phyloP scores from a whole-genome alignment of 2,888 invertebrate genomes.

The Epsilonema sp. region DNA sequence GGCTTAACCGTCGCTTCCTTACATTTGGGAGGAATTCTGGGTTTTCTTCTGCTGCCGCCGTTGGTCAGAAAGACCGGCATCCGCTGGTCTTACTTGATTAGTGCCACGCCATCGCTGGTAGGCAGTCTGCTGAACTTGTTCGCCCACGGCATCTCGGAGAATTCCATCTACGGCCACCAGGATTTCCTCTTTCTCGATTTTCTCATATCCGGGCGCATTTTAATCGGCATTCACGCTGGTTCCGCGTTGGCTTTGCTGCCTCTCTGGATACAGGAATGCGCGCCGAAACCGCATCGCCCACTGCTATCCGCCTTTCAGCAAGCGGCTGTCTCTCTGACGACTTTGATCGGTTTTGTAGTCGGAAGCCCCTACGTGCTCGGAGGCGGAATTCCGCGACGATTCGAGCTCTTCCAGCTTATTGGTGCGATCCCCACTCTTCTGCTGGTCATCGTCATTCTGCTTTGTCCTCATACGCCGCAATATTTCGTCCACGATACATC shows the following conservation, averaged over 20 bases:
- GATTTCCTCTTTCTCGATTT: too few relatives aligned
- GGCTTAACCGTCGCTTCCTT: conserved; percentile 12
- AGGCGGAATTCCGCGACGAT: conserved; percentile 12
- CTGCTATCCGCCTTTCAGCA: conserved; percentile 23
- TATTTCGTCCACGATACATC: too few relatives aligned
- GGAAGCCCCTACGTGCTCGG: conserved; percentile 15
- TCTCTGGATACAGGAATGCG: conserved; percentile 21
- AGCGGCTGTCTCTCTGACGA: conserved; percentile 19
- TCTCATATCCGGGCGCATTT: background rate
- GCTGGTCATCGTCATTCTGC: conserved; percentile 13
- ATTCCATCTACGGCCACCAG: too few relatives aligned
- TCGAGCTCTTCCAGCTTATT: conserved; percentile 11
- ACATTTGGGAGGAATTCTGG: conserved; percentile 21
- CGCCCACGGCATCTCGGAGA: too few relatives aligned
- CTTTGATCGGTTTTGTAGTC: background rate
- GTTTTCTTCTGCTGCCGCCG: conserved; percentile 16
- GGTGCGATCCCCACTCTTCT: conserved; percentile 15
- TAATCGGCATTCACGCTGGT: background rate
- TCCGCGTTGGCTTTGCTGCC: conserved; percentile 20
- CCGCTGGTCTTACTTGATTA: background rate
- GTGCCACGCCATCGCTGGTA: too few relatives aligned
- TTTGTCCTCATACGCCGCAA: too few relatives aligned
- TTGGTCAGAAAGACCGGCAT: background rate
- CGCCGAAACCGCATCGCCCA: conserved; percentile 13
- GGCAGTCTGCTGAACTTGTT: too few relatives aligned